Evolutionary conservation across 2,113 vertebrate species (phyloP).

Genomic region (Oceanites oceanicus): DNA sequence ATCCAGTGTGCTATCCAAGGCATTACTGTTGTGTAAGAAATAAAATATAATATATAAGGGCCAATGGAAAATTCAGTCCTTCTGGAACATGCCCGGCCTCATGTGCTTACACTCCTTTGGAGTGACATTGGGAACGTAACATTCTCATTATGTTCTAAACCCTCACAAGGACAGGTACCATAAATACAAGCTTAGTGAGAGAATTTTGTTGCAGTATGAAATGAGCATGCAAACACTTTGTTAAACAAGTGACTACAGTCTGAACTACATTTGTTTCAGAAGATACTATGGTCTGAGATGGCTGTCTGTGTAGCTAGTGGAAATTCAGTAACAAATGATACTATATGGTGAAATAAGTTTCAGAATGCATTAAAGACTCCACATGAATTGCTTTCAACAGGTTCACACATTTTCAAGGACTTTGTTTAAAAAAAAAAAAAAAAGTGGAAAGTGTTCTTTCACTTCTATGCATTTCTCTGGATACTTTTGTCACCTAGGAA

Average conservation of each 20-base stretch:
- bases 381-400: background rate
- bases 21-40: background rate
- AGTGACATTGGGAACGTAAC: background rate
- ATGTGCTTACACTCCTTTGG: background rate
- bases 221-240: background rate
- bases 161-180: background rate
- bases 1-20: background rate
- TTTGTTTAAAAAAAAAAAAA: background rate
- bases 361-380: background rate
- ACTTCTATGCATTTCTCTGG: background rate
- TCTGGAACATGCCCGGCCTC: background rate
- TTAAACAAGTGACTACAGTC: background rate
- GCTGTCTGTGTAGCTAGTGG: background rate
- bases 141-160: background rate
- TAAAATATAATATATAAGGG: background rate
- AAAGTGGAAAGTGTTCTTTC: background rate
- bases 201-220: background rate
- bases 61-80: background rate
- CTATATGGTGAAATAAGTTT: background rate
- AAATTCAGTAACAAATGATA: background rate
- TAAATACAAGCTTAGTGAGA: background rate
- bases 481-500: conserved; percentile 14
- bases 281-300: background rate
- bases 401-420: background rate
- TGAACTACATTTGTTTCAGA: background rate